Evolutionary conservation across 2,888 invertebrate genomes (phyloP), one percentile per base, ranked within the genome.

Genomic region (Cyrtodaria siliqua): DNA sequence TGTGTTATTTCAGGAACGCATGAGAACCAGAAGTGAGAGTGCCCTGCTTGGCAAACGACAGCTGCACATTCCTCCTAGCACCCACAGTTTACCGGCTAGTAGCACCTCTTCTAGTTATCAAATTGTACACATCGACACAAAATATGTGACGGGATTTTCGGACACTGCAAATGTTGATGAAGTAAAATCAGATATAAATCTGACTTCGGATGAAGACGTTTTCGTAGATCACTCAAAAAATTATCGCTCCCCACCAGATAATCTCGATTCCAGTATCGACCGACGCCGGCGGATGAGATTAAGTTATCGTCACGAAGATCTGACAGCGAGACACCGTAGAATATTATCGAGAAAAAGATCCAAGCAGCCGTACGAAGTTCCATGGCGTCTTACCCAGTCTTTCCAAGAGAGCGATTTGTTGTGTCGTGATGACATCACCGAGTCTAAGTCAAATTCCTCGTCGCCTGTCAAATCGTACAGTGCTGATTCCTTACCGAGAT

Each of bases 311-410:
- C 50, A 59, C 23, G 72, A 68, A 62, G 72, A 67, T 55, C 49
- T 68, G 6, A 60, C 64, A 6, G 62, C 75, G 24, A 71, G 83
- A 59, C 80, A 77, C 67, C 71, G 80, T 26, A 72, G 87, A 50
- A 83, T 84, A 42, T 64, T 76, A 12, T 66, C 73, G 3, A 49
- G 80, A n/a, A 80, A 76, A 47, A 69, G 80, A 3, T 68, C 80
- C 2, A 56, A 82, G 16, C 87, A 86, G 60, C 91, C 91, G 1
- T 91, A 91, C 50, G 89, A 89, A 64, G 85, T 91, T 56, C 91
- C 91, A 16, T 88, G 90, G 86, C 72, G 88, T 27, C 57, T 90
- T 20, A 83, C 83, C 27, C 80, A 83, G 69, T 87, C 88, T 14
- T 78, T 87, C 60, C 87, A 86, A 56, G 87, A 87, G 38, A 76